Evolutionary conservation across 2,797 vertebrate species (phyloP), one percentile per base, ranked within the genome.

Genomic region (Gouania willdenowi): DNA sequence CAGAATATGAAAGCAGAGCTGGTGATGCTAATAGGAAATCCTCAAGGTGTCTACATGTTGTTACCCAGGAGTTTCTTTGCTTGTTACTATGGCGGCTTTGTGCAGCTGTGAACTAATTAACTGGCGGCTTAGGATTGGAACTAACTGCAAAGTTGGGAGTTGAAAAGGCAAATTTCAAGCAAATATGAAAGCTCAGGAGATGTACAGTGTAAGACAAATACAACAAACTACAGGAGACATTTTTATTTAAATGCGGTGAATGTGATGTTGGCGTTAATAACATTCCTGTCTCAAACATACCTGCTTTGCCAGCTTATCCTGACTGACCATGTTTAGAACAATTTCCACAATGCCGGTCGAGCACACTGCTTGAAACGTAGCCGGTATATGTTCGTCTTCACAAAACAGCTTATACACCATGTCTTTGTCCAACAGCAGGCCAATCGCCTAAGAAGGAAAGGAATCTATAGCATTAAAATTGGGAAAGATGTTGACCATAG

Each of bases 301-400:
- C 88, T 91, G 83, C 29, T 81, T 66, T 26, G 59, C 79, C 40
- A 83, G 32, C 22, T 67, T 77, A 3, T 73, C 49, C 4, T 70
- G 66, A 22, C 51, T 55, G 46, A 89, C 83, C 44, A 36, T 54
- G n/a, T 11, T 11, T 26, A 89, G 70, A 6, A 88, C 12, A 44
- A n/a, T 55, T 13, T 67, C 42, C 5, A 77, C n/a, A 1, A 57
- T 27, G 6, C 62, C 69, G 1, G 67, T 72, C 2, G 26, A 26
- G 41, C 88, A 88, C 0, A 66, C 67, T 4, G 36, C 29, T n/a
- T 15, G 25, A 1, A 76, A 17, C 62, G 46, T 76, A 16, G 65
- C 3, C 0, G 49, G 9, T 8, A 36, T 42, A 1, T n/a, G 66
- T 57, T 36, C 64, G 42, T 56, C 77, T 3, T 20, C 26, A 42